Evolutionary conservation across 2,113 vertebrate genomes (phyloP).

Genomic region (Hiodon tergisus): DNA sequence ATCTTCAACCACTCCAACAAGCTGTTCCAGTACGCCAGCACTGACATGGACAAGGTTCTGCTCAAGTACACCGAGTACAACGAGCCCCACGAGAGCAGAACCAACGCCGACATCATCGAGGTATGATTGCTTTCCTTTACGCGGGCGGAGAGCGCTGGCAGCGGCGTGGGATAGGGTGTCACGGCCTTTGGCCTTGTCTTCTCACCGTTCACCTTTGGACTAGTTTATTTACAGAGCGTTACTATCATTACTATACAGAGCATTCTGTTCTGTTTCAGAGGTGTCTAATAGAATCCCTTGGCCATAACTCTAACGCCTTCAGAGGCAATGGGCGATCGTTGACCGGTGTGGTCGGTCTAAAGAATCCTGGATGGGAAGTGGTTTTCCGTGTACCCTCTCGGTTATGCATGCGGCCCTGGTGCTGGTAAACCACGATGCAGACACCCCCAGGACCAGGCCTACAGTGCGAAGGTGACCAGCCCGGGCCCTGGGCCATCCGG

Average conservation of each 20-base stretch:
- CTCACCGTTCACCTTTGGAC: not conserved
- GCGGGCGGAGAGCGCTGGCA: too few species aligned
- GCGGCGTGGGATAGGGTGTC: not conserved
- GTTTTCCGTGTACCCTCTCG: too few species aligned
- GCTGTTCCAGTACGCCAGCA: slow-evolving; percentile 84
- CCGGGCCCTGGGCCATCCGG: not conserved
- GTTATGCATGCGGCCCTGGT: too few species aligned
- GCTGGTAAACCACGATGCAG: too few species aligned
- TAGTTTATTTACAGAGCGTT: not conserved
- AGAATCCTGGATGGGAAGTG: too few species aligned
- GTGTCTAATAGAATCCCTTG: not conserved
- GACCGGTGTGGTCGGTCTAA: not conserved
- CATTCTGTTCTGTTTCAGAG: not conserved
- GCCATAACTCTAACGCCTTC: not conserved
- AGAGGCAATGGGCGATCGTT: not conserved
- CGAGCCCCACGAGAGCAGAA: slow-evolving; percentile 79
- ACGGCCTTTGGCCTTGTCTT: not conserved
- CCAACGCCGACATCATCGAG: slow-evolving; percentile 82
- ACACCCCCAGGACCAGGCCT: too few species aligned
- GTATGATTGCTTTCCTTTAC: too few species aligned
- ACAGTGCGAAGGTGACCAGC: not conserved
- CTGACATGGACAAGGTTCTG: slow-evolving; percentile 86
- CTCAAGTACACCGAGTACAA: slow-evolving; percentile 87
- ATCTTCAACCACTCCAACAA: slow-evolving; percentile 87
- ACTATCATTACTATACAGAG: not conserved